A percentile compares a stretch with the other conserved stretches of the same genome.
Conservation (phyloP, 2,888 invertebrate species). For the Himalopsyche anomala region DNA sequence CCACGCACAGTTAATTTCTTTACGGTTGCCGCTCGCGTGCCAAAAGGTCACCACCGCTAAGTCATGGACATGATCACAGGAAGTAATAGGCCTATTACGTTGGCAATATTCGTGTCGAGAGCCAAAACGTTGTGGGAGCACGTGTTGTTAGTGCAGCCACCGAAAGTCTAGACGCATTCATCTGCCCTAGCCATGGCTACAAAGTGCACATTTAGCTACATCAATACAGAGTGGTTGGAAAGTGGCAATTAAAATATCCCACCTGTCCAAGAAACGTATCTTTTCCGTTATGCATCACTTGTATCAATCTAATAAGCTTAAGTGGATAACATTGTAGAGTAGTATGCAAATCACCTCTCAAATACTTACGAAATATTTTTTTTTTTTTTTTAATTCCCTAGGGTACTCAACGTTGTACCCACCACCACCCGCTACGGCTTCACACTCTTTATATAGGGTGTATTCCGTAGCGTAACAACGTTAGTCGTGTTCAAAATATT, state of each 20-base stretch:
- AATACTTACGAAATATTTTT: too few relatives aligned
- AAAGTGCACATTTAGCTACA: neutral
- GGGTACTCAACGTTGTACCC: too few relatives aligned
- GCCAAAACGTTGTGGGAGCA: slow-evolving; percentile 45
- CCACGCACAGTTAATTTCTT: neutral
- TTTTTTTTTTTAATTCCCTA: too few relatives aligned
- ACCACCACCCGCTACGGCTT: too few relatives aligned
- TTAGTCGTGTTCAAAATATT: too few relatives aligned
- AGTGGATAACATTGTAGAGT: too few relatives aligned
- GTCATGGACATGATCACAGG: neutral
- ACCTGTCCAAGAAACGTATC: neutral
- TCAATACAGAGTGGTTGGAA: neutral
- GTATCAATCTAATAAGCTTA: too few relatives aligned
- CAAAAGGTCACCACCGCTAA: neutral
- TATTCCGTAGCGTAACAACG: too few relatives aligned
- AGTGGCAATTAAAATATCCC: neutral
- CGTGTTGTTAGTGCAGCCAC: slow-evolving; percentile 2
- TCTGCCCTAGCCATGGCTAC: slow-evolving; percentile 29
- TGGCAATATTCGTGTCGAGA: neutral
- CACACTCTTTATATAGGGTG: too few relatives aligned
- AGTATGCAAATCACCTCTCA: too few relatives aligned
- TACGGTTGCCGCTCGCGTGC: neutral
- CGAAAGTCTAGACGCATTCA: slow-evolving; percentile 57
- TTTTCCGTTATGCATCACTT: too few relatives aligned
- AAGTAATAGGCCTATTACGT: neutral